Conservation (phyloP, 2,113 vertebrate genomes). For the Spilogale gracilis region DNA sequence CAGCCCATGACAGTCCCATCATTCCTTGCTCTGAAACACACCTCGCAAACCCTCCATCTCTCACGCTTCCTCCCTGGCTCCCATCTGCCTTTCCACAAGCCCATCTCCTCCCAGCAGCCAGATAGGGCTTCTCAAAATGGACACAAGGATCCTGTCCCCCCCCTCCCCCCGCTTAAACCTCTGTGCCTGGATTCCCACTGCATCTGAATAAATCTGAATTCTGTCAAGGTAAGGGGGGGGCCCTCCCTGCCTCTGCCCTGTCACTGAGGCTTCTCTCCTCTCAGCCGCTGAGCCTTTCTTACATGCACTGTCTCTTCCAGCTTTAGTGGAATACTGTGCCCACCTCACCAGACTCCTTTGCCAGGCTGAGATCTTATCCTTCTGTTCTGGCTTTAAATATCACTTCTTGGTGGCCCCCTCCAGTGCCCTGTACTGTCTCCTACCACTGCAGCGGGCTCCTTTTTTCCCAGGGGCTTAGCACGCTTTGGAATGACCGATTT, state of each 20-base stretch:
- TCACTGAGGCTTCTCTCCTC: too few relatives aligned
- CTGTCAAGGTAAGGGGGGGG: not conserved
- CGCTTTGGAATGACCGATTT: not conserved
- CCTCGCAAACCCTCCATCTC: not conserved
- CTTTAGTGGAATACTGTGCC: not conserved
- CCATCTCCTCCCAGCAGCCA: not conserved
- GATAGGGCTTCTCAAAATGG: conserved; percentile 8
- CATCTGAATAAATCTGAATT: conserved; percentile 3
- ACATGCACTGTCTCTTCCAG: not conserved
- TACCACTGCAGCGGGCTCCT: not conserved
- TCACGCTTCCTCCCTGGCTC: not conserved
- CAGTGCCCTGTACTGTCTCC: not conserved
- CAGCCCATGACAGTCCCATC: not conserved
- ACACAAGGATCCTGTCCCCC: not conserved
- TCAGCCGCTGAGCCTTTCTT: not conserved
- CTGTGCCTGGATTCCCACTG: not conserved
- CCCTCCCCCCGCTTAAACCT: not conserved
- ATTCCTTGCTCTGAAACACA: not conserved
- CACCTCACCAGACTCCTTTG: not conserved
- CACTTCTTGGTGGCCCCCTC: not conserved
- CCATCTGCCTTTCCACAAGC: not conserved
- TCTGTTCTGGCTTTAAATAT: not conserved
- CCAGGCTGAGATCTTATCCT: not conserved
- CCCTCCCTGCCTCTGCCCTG: not conserved
- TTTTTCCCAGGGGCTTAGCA: not conserved